phyloP scores from a whole-genome alignment of 2,113 vertebrate genomes.

The Cinclus cinclus region DNA sequence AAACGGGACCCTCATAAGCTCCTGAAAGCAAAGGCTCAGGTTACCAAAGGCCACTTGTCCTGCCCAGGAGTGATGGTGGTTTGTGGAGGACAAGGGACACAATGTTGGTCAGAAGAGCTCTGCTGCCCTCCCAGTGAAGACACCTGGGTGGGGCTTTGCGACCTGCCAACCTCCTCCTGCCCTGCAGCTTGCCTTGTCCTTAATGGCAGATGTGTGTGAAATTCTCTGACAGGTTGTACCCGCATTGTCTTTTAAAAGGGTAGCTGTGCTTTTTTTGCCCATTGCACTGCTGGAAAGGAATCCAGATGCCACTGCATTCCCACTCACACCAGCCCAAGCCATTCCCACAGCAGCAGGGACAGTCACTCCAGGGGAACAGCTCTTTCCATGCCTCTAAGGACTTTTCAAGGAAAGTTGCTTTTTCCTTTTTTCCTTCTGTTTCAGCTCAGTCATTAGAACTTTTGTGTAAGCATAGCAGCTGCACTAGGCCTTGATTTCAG shows the following conservation, averaged over 20 bases:
- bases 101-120: accelerated
- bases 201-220: neutral
- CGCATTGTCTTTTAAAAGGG: slow-evolving; percentile 21
- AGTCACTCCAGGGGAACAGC: neutral
- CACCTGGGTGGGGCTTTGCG: neutral
- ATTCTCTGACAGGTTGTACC: neutral
- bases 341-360: neutral
- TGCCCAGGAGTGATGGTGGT: neutral
- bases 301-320: neutral
- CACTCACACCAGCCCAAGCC: neutral
- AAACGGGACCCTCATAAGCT: neutral
- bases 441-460: neutral
- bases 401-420: neutral
- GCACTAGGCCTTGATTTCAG: neutral
- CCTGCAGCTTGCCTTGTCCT: accelerated
- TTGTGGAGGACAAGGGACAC: neutral
- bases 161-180: neutral
- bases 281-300: neutral
- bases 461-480: neutral
- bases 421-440: neutral
- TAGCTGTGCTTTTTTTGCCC: neutral
- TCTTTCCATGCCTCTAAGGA: neutral
- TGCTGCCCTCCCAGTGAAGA: neutral
- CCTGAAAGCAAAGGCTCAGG: neutral
- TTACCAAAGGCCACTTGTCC: neutral